Evolutionary conservation across 2,888 invertebrate species (phyloP).

Genomic region (Cephonodes hylas): DNA sequence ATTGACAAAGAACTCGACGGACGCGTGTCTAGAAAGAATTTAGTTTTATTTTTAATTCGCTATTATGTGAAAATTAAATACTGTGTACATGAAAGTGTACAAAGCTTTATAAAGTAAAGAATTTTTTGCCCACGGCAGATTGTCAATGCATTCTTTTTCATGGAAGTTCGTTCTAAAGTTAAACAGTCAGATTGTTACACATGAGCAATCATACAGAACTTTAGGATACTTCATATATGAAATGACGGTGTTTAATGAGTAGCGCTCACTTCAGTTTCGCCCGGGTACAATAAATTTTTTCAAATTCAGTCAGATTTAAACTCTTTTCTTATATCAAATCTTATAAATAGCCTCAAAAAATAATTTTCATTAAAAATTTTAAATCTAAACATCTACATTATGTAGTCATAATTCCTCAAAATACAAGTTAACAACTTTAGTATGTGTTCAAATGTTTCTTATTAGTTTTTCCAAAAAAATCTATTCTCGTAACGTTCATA

Average conservation of each 20-base stretch:
- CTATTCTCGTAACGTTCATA: too few relatives aligned
- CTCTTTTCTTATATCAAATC: too few relatives aligned
- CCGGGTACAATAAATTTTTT: too few relatives aligned
- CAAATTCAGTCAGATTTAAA: too few relatives aligned
- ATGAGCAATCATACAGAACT: neutral
- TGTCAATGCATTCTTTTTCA: neutral
- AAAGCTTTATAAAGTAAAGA: neutral
- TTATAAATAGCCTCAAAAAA: too few relatives aligned
- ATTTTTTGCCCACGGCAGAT: neutral
- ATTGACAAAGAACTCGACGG: constrained; percentile 48
- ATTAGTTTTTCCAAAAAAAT: too few relatives aligned
- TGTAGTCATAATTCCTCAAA: too few relatives aligned
- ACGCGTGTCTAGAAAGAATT: neutral
- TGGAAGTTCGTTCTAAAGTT: neutral
- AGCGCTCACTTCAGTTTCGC: too few relatives aligned
- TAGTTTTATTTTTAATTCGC: neutral
- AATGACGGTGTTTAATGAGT: neutral
- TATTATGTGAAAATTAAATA: neutral
- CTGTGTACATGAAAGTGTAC: neutral
- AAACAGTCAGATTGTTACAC: neutral
- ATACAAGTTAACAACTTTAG: too few relatives aligned
- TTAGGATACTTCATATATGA: neutral
- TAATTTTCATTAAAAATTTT: too few relatives aligned
- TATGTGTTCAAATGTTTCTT: too few relatives aligned
- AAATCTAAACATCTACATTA: too few relatives aligned